Conservation (phyloP, 2,113 vertebrate species). For the Plecturocebus donacophilus region DNA sequence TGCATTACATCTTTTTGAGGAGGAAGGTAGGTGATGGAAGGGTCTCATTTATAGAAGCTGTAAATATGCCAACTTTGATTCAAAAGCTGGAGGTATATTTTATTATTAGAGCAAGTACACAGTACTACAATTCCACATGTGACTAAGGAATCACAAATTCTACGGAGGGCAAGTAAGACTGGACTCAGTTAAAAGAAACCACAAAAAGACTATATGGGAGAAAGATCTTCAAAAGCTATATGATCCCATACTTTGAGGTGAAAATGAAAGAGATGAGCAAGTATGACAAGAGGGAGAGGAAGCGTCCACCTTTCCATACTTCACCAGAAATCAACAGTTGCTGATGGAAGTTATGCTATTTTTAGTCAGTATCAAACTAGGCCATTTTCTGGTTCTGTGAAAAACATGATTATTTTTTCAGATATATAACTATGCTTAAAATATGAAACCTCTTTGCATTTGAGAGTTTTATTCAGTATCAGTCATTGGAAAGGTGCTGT, state of each 20-base stretch:
- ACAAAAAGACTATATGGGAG: not conserved
- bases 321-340: not conserved
- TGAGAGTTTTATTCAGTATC: not conserved
- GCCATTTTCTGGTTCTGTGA: not conserved
- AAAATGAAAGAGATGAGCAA: not conserved
- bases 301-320: not conserved
- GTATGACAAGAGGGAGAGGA: not conserved
- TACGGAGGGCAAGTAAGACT: not conserved
- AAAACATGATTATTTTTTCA: not conserved
- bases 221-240: not conserved
- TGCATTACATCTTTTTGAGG: not conserved
- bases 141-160: not conserved
- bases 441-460: not conserved
- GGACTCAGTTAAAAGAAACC: not conserved
- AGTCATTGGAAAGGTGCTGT: not conserved
- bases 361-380: not conserved
- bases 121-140: not conserved
- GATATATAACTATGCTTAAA: not conserved
- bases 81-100: not conserved
- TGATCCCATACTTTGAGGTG: not conserved
- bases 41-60: not conserved
- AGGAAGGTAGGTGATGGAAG: not conserved
- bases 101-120: not conserved
- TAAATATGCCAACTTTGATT: not conserved
- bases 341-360: not conserved